Evolutionary conservation across 1,140 invertebrate genomes (phyloP), one percentile per base, ranked within the genome.

Genomic region (Proctacanthus coquilletti): DNA sequence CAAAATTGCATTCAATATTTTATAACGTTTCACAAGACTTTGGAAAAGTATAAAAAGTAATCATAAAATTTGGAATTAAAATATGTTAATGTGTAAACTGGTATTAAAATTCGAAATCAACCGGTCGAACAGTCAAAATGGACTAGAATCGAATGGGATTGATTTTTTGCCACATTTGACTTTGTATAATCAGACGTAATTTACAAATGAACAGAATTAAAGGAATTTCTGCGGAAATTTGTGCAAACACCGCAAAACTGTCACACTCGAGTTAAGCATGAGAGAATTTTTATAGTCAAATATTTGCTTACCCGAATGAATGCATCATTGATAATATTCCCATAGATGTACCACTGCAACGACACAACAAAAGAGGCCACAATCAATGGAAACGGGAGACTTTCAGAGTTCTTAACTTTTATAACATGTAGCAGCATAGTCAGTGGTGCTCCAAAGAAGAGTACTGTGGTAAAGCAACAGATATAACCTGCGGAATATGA

Each of bases 401-500:
- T 76, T 42, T 85, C 82, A 4, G 78, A 75, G 53, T 68, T 81
- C 53, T 76, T 79, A 6, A 74, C 70, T 59, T 62, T 71, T 35
- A 86, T 68, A 6, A 87, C 82, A 61, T 84, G 76, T 25, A 80
- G 66, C 44, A 87, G 53, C 48, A 76, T 74, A 17, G 74, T 75
- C 40, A 87, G 65, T 15, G 84, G 84, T 27, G 82, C 76, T 19
- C 76, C 79, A 56, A 85, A 81, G 45, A 83, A 84, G 30, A 81
- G 46, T 30, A 86, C 66, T 9, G 81, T 83, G 5, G 84, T 62
- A 21, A 66, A 49, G 48, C 78, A 81, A 44, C 80, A 78, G 18
- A 80, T 52, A 11, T 79, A 56, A 37, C 80, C 81, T 64, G 47
- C 5, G 65, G 65, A 43, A 33, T 11, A 8, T 36, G 17, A 13